Conservation (phyloP, 2,113 vertebrate species). For the Sorex fumeus region DNA sequence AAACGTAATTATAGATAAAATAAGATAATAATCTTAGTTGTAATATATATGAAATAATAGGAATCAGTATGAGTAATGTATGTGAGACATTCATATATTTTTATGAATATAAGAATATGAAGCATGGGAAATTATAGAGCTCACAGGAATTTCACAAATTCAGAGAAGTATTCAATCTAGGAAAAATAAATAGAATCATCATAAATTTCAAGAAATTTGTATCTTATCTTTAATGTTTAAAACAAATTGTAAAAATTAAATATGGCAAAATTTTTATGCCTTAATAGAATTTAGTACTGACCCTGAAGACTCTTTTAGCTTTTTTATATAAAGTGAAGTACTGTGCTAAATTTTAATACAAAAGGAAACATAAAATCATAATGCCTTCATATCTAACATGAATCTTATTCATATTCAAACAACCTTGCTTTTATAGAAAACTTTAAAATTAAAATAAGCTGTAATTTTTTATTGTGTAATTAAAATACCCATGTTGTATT, state of each 20-base stretch:
- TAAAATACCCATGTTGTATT: no score
- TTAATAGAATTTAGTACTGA: background rate
- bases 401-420: slow-evolving; percentile 16
- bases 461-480: no score
- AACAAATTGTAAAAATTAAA: background rate
- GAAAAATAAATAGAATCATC: background rate
- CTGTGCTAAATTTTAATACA: slow-evolving; percentile 17
- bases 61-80: no score
- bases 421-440: background rate
- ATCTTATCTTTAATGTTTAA: background rate
- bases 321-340: background rate
- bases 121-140: background rate
- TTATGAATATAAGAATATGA: no score
- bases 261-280: background rate
- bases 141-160: background rate
- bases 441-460: slow-evolving; percentile 9
- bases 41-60: background rate
- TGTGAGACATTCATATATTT: no score
- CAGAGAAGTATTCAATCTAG: background rate
- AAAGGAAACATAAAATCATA: background rate
- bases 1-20: slow-evolving; percentile 5
- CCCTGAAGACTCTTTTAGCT: background rate
- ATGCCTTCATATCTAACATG: background rate
- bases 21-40: slow-evolving; percentile 3
- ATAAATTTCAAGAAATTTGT: background rate